Conservation (phyloP, 2,888 invertebrate genomes). For the Drosophila tanythrix region DNA sequence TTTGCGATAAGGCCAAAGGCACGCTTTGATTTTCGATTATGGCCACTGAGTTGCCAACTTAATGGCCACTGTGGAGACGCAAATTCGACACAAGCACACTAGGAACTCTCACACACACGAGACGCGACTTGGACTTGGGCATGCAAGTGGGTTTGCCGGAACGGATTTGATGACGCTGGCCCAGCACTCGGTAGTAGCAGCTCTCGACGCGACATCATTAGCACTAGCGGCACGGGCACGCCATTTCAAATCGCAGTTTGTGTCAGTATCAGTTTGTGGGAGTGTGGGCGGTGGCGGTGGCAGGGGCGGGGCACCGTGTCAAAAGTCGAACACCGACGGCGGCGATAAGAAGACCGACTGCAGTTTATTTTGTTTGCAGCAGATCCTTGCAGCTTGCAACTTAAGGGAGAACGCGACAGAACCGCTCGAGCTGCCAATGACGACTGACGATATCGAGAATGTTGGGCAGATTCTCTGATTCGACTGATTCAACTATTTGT, state of each 20-base stretch:
- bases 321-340: conserved; percentile 52
- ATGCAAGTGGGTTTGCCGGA: conserved; percentile 48
- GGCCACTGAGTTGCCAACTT: conserved; percentile 17
- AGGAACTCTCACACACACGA: conserved; percentile 34
- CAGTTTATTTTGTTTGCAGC: conserved; percentile 1
- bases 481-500: conserved; percentile 28
- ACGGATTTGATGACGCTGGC: conserved; percentile 60
- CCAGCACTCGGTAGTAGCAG: conserved; percentile 28
- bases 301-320: conserved; percentile 43
- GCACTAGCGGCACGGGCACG: conserved; percentile 62
- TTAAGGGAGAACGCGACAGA: conserved; percentile 18
- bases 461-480: conserved; percentile 34
- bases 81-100: conserved; percentile 68
- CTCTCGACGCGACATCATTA: conserved; percentile 75
- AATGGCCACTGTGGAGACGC: conserved; percentile 42
- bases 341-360: conserved; percentile 34
- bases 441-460: conserved; percentile 33
- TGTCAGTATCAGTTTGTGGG: conserved; percentile 4
- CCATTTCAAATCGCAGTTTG: conserved; percentile 41
- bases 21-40: conserved; percentile 64
- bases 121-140: conserved; percentile 23
- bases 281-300: background rate
- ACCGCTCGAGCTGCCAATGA: conserved; percentile 42
- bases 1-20: conserved; percentile 63
- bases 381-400: conserved; percentile 37